Evolutionary conservation across 2,113 vertebrate species (phyloP).

Genomic region (Stigmatopora argus): DNA sequence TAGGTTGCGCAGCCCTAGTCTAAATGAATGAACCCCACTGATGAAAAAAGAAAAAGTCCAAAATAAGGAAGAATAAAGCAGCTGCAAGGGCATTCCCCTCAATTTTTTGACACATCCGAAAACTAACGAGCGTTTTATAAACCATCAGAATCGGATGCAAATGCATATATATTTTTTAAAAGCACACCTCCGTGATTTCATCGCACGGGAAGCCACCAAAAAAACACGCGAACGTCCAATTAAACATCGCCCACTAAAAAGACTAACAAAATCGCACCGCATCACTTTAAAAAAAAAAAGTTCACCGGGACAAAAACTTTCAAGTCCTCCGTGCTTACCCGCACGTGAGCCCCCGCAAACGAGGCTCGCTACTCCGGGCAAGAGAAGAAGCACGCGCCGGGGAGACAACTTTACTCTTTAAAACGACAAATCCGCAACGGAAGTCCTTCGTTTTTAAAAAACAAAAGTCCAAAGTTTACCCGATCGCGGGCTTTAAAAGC

Average conservation of each 20-base stretch:
- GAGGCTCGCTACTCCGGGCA: background rate
- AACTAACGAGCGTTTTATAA: background rate
- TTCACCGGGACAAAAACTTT: slow-evolving; percentile 5
- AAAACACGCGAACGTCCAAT: background rate
- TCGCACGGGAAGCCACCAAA: background rate
- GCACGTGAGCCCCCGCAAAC: background rate
- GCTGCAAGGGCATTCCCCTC: background rate
- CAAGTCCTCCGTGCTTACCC: background rate
- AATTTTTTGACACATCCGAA: background rate
- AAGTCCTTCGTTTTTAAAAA: background rate
- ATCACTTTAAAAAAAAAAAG: background rate
- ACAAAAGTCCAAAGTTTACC: slow-evolving; percentile 51
- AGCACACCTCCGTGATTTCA: slow-evolving; percentile 2
- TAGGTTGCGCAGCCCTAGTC: background rate
- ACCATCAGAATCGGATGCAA: background rate
- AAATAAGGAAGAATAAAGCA: background rate
- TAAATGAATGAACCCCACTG: background rate
- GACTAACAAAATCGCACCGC: background rate
- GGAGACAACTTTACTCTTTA: background rate
- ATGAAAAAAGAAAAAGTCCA: background rate
- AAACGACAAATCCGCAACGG: background rate
- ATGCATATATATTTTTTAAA: background rate
- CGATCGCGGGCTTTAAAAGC: slow-evolving; percentile 37
- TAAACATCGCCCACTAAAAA: background rate
- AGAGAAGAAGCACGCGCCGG: background rate